Conservation (phyloP, 2,113 vertebrate genomes). For the Sturnus vulgaris region DNA sequence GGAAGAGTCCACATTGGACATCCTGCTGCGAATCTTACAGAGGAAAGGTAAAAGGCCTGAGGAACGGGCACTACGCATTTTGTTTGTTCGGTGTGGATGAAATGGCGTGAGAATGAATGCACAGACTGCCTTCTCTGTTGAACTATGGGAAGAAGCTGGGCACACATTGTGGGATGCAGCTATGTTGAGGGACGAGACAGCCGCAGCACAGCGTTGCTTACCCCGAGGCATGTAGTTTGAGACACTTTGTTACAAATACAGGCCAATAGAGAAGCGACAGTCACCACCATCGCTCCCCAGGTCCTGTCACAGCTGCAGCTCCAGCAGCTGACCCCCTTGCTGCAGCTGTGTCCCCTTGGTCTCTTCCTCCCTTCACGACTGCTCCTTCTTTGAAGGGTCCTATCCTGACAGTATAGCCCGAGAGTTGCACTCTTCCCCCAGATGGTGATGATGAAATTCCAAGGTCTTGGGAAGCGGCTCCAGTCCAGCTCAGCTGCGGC, state of each 20-base stretch:
- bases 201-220: not conserved
- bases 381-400: not conserved
- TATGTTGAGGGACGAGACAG: fast-evolving
- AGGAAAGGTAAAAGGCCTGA: not conserved
- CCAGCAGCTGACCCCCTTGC: not conserved
- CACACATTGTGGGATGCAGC: fast-evolving
- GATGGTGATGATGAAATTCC: too few relatives aligned
- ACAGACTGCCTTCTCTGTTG: too few relatives aligned
- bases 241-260: not conserved
- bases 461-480: too few relatives aligned
- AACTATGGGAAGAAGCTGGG: not conserved
- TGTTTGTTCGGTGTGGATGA: not conserved
- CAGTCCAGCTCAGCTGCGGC: not conserved
- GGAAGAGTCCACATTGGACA: not conserved
- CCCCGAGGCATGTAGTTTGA: not conserved
- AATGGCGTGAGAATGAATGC: not conserved
- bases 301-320: fast-evolving
- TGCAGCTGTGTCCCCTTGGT: not conserved
- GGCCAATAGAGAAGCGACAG: not conserved
- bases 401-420: too few relatives aligned
- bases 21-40: not conserved
- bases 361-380: not conserved
- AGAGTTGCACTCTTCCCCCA: too few relatives aligned
- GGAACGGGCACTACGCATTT: fast-evolving
- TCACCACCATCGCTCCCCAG: fast-evolving